Conservation (phyloP, 2,113 vertebrate species). For the Saguinus imperator region DNA sequence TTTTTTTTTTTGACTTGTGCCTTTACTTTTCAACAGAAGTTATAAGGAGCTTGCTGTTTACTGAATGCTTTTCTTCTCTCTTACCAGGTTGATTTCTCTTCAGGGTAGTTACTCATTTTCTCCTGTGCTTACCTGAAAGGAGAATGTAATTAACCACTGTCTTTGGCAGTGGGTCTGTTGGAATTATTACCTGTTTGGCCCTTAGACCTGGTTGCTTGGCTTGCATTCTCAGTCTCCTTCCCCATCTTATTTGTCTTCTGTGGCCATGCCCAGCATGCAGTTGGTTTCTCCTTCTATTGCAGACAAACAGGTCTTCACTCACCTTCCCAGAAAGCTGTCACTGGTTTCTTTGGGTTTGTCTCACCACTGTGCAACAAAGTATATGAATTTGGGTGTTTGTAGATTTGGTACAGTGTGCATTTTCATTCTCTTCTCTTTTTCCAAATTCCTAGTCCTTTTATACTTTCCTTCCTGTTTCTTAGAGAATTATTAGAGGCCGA, state of each 20-base stretch:
- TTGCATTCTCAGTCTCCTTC: background rate
- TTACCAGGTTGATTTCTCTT: background rate
- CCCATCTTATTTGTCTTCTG: rapidly evolving
- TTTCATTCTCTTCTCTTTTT: background rate
- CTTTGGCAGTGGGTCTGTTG: background rate
- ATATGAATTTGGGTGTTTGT: background rate
- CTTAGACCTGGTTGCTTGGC: background rate
- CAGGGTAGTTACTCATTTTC: background rate
- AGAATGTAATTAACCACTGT: background rate
- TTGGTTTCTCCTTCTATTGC: background rate
- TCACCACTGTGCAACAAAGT: background rate
- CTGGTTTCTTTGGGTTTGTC: background rate
- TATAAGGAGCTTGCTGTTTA: background rate
- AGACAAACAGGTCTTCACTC: background rate
- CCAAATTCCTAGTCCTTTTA: background rate
- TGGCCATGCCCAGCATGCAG: rapidly evolving
- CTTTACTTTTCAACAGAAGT: conserved; percentile 15
- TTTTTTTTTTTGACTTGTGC: background rate
- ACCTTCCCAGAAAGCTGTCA: background rate
- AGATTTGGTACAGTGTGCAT: background rate
- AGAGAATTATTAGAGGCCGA: background rate
- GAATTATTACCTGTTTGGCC: background rate
- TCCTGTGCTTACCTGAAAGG: background rate
- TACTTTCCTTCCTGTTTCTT: background rate
- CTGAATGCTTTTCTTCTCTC: background rate